Percentiles rank a stretch among this genome's conserved stretches.
phyloP scores from a whole-genome alignment of 2,113 vertebrate species.

The Cichladusa arquata region DNA sequence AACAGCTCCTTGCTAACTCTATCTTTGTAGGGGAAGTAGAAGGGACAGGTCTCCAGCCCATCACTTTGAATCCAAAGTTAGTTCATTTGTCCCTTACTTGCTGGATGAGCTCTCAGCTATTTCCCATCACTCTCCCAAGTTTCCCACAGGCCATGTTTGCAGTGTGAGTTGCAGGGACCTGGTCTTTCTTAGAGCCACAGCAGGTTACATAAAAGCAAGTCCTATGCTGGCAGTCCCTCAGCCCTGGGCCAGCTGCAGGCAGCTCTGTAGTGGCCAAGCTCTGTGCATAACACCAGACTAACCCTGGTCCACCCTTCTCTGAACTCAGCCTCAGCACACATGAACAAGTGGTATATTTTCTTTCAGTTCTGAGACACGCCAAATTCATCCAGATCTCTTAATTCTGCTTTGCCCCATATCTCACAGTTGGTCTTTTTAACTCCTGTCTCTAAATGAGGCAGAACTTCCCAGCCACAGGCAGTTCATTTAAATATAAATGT shows the following conservation, averaged over 20 bases:
- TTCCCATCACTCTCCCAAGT: background rate
- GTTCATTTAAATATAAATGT: slow-evolving; percentile 63
- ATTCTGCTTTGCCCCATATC: background rate
- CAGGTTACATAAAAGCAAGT: background rate
- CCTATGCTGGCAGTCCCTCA: background rate
- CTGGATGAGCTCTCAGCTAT: background rate
- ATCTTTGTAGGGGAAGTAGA: background rate
- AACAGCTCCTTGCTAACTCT: background rate
- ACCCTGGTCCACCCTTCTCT: background rate
- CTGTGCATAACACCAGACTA: fast-evolving
- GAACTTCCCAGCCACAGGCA: slow-evolving; percentile 40
- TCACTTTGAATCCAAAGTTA: background rate
- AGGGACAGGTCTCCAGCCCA: background rate
- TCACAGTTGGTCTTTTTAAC: slow-evolving; percentile 31
- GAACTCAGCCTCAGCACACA: background rate
- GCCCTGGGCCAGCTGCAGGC: background rate
- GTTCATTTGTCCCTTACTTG: background rate
- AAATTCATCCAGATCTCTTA: slow-evolving; percentile 29
- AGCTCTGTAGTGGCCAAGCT: background rate
- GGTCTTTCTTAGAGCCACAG: background rate
- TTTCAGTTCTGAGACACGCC: background rate
- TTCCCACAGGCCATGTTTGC: background rate
- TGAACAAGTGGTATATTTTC: background rate
- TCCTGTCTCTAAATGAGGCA: slow-evolving; percentile 53
- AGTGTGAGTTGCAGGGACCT: background rate